phyloP scores from a whole-genome alignment of 2,888 invertebrate genomes.

The Caenorhabditis panamensis region DNA sequence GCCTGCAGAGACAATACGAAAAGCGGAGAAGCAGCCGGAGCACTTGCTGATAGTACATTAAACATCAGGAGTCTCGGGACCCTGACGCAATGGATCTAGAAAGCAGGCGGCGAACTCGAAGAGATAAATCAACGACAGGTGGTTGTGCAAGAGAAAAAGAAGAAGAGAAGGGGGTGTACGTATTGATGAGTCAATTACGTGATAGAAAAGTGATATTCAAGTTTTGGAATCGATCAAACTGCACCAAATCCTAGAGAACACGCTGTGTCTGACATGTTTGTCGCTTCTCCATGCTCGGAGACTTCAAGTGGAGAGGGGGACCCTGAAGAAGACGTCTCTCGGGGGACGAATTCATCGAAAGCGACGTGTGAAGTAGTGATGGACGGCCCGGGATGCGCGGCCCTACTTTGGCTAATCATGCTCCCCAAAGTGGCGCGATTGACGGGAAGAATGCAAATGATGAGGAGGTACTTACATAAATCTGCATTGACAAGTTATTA shows the following conservation, averaged over 20 bases:
- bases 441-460: constrained; percentile 41
- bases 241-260: neutral
- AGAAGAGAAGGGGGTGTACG: constrained; percentile 22
- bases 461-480: constrained; percentile 49
- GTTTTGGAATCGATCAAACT: neutral
- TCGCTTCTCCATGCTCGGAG: neutral
- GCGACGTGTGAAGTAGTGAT: constrained; percentile 45
- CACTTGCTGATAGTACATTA: constrained; percentile 56
- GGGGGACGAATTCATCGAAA: constrained; percentile 46
- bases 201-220: too few relatives aligned
- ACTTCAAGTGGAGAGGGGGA: neutral
- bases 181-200: constrained; percentile 8
- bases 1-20: too few relatives aligned
- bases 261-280: constrained; percentile 51
- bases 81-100: constrained; percentile 1
- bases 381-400: constrained; percentile 5
- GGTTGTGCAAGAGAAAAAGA: constrained; percentile 8
- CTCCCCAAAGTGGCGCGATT: constrained; percentile 26
- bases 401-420: constrained; percentile 46
- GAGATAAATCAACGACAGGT: constrained; percentile 57
- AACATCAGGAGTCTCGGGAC: constrained; percentile 24
- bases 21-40: neutral
- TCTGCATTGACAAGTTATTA: constrained; percentile 58
- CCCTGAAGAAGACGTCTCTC: constrained; percentile 38
- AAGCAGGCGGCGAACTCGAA: constrained; percentile 37